phyloP scores from a whole-genome alignment of 2,797 vertebrate genomes.

The Dipus sagitta region DNA sequence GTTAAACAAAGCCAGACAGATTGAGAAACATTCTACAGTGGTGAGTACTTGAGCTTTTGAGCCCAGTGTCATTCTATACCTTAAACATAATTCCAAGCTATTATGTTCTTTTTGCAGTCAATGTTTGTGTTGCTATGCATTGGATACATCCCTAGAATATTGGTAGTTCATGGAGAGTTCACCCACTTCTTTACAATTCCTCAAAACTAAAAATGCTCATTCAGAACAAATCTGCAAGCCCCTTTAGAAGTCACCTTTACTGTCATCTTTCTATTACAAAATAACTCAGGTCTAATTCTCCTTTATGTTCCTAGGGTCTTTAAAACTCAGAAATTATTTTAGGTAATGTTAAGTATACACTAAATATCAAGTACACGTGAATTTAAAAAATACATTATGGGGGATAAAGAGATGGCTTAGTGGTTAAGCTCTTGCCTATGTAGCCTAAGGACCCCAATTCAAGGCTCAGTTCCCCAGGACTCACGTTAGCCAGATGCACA shows the following conservation, averaged over 20 bases:
- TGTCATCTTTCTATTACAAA: background rate
- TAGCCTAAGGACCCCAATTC: no score
- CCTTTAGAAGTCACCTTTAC: background rate
- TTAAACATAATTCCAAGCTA: background rate
- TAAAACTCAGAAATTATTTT: background rate
- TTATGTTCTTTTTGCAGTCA: background rate
- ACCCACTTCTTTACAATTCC: background rate
- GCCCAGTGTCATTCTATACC: background rate
- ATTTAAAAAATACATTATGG: no score
- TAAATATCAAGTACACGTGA: background rate
- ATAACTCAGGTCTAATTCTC: background rate
- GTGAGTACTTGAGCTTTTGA: background rate
- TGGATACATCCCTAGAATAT: accelerated
- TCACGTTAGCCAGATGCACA: no score
- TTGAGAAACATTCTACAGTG: background rate
- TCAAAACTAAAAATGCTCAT: background rate
- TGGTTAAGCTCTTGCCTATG: no score
- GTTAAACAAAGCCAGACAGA: background rate
- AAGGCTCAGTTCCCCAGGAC: no score
- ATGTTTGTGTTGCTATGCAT: background rate
- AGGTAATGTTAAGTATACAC: background rate
- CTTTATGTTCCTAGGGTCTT: background rate
- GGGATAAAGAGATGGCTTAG: no score
- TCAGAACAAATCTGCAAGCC: accelerated
- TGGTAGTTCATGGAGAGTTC: background rate